Evolutionary conservation across 1,140 invertebrate species (phyloP).

Genomic region (Amyelois transitella): DNA sequence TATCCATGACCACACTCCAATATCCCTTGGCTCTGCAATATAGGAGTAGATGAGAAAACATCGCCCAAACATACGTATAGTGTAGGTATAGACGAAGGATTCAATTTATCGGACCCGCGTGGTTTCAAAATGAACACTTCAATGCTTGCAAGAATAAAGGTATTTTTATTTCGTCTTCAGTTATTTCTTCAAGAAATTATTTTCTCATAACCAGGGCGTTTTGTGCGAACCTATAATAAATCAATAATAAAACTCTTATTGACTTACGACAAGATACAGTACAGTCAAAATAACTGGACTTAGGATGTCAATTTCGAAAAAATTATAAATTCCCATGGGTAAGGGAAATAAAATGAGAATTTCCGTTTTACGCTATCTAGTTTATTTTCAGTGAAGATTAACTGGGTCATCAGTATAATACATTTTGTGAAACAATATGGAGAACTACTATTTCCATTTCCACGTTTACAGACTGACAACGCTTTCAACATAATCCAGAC

Average conservation of each 20-base stretch:
- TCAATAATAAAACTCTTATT: no score
- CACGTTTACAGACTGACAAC: constrained; percentile 34
- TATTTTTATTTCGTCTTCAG: not conserved
- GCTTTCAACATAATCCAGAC: constrained; percentile 22
- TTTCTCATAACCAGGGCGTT: no score
- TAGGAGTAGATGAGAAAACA: not conserved
- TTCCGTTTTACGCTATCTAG: no score
- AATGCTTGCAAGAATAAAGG: constrained; percentile 10
- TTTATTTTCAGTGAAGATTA: no score
- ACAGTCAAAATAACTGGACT: no score
- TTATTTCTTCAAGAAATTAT: no score
- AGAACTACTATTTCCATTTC: constrained; percentile 50
- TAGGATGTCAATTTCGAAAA: no score
- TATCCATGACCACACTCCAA: constrained; percentile 6
- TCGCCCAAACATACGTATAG: not conserved
- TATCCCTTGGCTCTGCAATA: not conserved
- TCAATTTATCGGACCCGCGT: not conserved
- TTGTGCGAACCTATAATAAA: no score
- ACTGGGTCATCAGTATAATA: not conserved
- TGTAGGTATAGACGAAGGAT: constrained; percentile 2
- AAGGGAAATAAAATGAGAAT: no score
- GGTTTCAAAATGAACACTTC: not conserved
- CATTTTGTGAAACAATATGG: constrained; percentile 33
- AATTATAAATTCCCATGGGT: no score
- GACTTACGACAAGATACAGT: no score